Percentiles rank a stretch among this genome's conserved stretches.
These are phyloP conservation scores for Leptopilina boulardi DNA, from an alignment of 1,140 invertebrate genomes.

Conservation along the genomic window DNA sequence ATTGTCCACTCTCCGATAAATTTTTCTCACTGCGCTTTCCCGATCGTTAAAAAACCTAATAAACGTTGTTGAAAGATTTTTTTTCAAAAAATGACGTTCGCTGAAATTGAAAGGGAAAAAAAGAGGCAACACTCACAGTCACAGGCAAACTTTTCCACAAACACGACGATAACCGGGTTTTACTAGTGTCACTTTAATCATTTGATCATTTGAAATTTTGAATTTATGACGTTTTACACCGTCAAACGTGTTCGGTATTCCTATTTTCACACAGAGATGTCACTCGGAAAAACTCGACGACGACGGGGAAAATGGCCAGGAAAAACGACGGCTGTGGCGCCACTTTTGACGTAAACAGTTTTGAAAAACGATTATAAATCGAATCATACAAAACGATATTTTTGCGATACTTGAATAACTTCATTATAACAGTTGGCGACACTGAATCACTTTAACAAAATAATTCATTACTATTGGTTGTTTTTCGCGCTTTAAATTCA, in stretches of 20 bases:
- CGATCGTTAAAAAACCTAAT: constrained; percentile 1
- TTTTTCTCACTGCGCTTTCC: constrained; percentile 15
- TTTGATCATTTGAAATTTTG: constrained; percentile 27
- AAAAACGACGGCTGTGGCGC: background rate
- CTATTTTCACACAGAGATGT: background rate
- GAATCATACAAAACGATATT: background rate
- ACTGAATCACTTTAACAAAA: too few relatives aligned
- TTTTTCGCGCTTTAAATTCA: too few relatives aligned
- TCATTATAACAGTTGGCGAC: too few relatives aligned
- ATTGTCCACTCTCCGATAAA: constrained; percentile 6
- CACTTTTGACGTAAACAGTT: background rate
- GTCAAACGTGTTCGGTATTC: background rate
- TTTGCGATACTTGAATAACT: background rate
- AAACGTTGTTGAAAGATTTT: background rate
- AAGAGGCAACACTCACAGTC: background rate
- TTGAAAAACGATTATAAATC: background rate
- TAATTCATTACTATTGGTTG: too few relatives aligned
- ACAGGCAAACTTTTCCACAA: background rate
- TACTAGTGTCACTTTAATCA: background rate
- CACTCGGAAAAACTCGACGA: background rate
- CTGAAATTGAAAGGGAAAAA: background rate
- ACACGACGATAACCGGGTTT: background rate
- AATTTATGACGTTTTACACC: constrained; percentile 25
- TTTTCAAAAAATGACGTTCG: constrained; percentile 18
- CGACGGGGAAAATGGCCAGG: background rate